Evolutionary conservation across 1,140 invertebrate genomes (phyloP), one percentile per base, ranked within the genome.

Genomic region (Kradibia gibbosae): DNA sequence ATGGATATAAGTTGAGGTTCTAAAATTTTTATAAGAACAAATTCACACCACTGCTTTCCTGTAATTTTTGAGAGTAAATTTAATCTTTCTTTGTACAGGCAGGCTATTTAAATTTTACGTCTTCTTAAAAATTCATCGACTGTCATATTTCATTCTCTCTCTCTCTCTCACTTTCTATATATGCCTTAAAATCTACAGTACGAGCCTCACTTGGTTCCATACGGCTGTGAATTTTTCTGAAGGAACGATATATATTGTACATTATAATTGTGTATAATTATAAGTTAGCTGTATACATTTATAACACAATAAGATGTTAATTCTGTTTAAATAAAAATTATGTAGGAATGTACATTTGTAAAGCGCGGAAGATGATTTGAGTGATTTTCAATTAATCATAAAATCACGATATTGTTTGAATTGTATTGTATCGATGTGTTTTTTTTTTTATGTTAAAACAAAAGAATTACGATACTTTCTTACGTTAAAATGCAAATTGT

Each of bases 221-320:
- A 89, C 88, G 90, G 89, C 90, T 91, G 90, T 91, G 90, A 91
- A 89, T 89, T 89, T 88, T 88, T 78, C 82, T 85, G 82, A 85
- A 86, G 76, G 78, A 86, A 85, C 85, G 82, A 86, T 86, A n/a
- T n/a, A n/a, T n/a, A 86, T 74, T 89, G 86, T 90, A 89, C 86
- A 89, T 87, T 90, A 86, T 86, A 84, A 84, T 42, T 78, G 76
- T 77, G 81, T 74, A 83, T 81, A 83, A 65, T 36, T 75, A 79
- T 80, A 81, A 76, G 55, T 76, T 82, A 77, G 36, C 71, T 82
- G 62, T 65, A 31, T 57, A 72, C 25, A 70, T 67, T 67, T 67
- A 67, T 65, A 75, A 71, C n/a, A 57, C 60, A 39, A 72, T 72
- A 25, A 20, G 13, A 72, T 80, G 36, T 62, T 80, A 15, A 65